These are phyloP conservation scores for Venturia canescens DNA, from an alignment of 1,140 invertebrate species.

Conservation along the genomic window DNA sequence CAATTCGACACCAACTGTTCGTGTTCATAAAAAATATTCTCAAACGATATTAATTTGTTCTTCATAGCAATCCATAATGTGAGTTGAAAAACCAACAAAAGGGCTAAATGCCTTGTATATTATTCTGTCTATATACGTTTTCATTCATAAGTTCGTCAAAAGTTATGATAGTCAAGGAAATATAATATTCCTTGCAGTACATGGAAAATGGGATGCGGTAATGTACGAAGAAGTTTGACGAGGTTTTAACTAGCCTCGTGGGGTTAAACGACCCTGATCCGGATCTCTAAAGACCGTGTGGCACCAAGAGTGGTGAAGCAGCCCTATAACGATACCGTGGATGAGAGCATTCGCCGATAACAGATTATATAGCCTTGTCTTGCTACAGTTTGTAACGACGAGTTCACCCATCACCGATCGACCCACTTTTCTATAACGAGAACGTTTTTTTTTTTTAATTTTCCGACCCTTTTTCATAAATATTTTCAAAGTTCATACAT, in stretches of 20 bases:
- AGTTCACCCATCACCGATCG: conserved; percentile 26
- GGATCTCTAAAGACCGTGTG: conserved; percentile 21
- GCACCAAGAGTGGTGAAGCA: conserved; percentile 7
- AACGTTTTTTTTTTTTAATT: conserved; percentile 7
- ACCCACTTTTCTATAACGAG: conserved; percentile 41
- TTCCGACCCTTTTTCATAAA: background rate
- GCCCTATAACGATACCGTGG: conserved; percentile 13
- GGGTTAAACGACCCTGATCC: conserved; percentile 26
- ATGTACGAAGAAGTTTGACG: conserved; percentile 15
- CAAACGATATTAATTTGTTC: too few relatives aligned
- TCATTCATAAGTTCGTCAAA: too few relatives aligned
- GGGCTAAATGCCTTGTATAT: too few relatives aligned
- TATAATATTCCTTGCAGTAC: background rate
- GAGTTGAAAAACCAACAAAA: too few relatives aligned
- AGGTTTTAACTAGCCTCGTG: conserved; percentile 13
- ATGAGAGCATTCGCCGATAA: conserved; percentile 16
- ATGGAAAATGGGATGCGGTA: background rate
- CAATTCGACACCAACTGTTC: too few relatives aligned
- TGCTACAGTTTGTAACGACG: conserved; percentile 1
- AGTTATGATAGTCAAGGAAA: background rate
- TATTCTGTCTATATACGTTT: too few relatives aligned
- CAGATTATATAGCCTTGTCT: background rate
- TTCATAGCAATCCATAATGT: too few relatives aligned
- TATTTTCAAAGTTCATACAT: background rate
- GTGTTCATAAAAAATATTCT: too few relatives aligned